These are phyloP conservation scores for Choristoneura rosaceana DNA, from an alignment of 2,888 invertebrate genomes.

Conservation along the genomic window DNA sequence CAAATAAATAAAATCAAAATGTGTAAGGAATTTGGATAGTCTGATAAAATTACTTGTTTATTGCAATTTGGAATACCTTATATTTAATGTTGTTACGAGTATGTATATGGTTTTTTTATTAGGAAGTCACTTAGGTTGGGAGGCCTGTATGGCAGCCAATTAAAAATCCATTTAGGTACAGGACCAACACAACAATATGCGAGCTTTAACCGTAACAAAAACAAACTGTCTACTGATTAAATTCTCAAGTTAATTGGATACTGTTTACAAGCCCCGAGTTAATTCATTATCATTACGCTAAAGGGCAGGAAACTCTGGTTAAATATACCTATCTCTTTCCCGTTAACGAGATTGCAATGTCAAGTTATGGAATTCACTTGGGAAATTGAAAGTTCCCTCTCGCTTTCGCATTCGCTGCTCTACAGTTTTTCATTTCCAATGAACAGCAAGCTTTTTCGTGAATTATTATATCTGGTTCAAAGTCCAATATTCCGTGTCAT, in stretches of 20 bases:
- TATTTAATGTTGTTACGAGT: too few relatives aligned
- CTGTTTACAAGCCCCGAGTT: slow-evolving; percentile 60
- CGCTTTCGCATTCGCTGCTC: slow-evolving; percentile 21
- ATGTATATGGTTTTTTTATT: neutral
- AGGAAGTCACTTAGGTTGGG: neutral
- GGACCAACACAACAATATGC: slow-evolving; percentile 22
- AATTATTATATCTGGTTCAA: neutral
- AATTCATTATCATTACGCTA: slow-evolving; percentile 63
- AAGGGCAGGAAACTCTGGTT: slow-evolving; percentile 38
- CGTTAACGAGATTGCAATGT: slow-evolving; percentile 49
- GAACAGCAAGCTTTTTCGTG: slow-evolving; percentile 11
- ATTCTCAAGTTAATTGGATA: slow-evolving; percentile 61
- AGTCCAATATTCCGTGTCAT: neutral
- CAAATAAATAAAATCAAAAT: too few relatives aligned
- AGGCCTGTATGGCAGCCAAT: neutral
- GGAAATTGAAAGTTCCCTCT: slow-evolving; percentile 36
- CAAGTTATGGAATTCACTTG: slow-evolving; percentile 45
- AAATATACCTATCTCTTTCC: slow-evolving; percentile 44
- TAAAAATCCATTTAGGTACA: slow-evolving; percentile 30
- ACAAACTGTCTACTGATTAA: slow-evolving; percentile 51
- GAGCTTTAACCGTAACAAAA: slow-evolving; percentile 44
- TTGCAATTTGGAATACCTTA: too few relatives aligned
- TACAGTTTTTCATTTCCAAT: slow-evolving; percentile 13
- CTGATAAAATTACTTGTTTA: too few relatives aligned
- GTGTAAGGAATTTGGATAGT: too few relatives aligned